Base-by-base conservation (phyloP, 2,888 invertebrate genomes). In the Choristoneura rosaceana region DNA sequence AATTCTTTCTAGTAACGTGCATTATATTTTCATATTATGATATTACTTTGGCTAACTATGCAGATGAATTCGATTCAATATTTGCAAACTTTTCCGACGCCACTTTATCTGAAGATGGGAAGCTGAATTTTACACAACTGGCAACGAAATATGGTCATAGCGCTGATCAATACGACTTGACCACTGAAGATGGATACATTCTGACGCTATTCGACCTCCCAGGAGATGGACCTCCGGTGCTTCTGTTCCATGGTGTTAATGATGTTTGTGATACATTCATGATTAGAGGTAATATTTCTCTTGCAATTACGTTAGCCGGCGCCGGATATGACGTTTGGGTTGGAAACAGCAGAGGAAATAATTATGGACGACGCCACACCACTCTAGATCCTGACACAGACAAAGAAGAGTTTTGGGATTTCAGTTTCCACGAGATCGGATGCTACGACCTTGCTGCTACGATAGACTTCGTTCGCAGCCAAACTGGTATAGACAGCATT, bases 151-250 rank as follows among this genome's bases (percentile, higher is more conserved):
- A 78, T 66, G 81, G 81, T 1, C 68, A 79, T 45, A n/a, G 14
- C 0, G 74, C 79, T 0, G 73, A 74, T 4, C 75, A 77, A 14
- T 74, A 84, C 61, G 63, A 78, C 2, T 77, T 84, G 3, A 73
- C 67, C 8, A 86, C 86, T 3, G 78, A 83, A 34, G 87, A 87
- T 60, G 83, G 82, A 7, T 87, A 86, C 71, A 78, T 81, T 4
- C 74, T 85, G 12, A 78, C 76, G 4, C 15, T 85, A 0, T 84
- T 78, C 64, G 75, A 78, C 14, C 70, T 87, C 5, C 77, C 75
- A 7, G 84, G 83, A 0, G 25, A 78, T 33, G 73, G 66, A 0
- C 70, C 70, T 5, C 80, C 83, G 0, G 73, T 86, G 0, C 50
- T 85, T 0, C 55, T 84, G 0, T 47, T 71, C 5, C 86, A 85